Percentiles rank a stretch among this genome's conserved stretches.
Conservation (phyloP, 2,888 invertebrate genomes). For the Xanthia icteritia region DNA sequence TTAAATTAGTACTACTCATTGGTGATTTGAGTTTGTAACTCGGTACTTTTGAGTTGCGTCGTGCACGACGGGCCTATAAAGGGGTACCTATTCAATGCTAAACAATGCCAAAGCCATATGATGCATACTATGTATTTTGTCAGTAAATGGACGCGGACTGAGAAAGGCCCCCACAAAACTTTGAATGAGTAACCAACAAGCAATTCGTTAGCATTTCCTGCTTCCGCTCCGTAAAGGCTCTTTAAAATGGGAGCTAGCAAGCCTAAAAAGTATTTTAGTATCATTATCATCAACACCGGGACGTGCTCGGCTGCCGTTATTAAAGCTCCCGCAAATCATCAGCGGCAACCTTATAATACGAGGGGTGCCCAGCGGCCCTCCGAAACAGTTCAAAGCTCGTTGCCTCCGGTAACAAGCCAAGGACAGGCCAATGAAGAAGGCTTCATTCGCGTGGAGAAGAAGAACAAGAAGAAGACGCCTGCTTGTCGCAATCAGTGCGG, state of each 20-base stretch:
- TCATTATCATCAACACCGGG: neutral
- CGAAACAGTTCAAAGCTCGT: neutral
- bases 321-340: neutral
- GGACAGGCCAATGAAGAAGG: too few relatives aligned
- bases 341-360: neutral
- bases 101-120: neutral
- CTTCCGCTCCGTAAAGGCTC: conserved; percentile 14
- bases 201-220: conserved; percentile 21
- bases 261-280: neutral
- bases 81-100: neutral
- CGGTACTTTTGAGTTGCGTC: neutral
- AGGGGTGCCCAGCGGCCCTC: neutral
- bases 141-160: neutral
- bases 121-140: neutral
- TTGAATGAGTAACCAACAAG: conserved; percentile 23
- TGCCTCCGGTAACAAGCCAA: neutral
- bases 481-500: too few relatives aligned
- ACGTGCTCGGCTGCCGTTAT: neutral
- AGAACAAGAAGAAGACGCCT: neutral
- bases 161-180: neutral
- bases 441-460: too few relatives aligned
- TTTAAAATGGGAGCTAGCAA: neutral
- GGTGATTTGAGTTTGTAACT: neutral
- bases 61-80: too few relatives aligned
- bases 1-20: too few relatives aligned